These are phyloP conservation scores for Dinomys branickii DNA, from an alignment of 2,113 vertebrate species.

Conservation along the genomic window DNA sequence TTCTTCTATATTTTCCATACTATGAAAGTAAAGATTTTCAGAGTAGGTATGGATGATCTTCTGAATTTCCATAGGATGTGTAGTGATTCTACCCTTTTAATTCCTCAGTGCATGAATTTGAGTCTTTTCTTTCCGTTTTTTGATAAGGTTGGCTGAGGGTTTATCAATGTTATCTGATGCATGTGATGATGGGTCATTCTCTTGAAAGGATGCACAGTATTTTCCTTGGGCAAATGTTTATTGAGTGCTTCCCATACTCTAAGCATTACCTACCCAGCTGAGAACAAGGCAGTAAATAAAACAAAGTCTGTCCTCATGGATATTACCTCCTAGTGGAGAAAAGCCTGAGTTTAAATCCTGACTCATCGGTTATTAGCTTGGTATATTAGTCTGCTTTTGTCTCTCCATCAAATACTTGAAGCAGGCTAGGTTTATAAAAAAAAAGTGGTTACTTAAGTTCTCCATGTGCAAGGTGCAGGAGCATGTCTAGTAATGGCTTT, in stretches of 20 bases:
- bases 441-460: not conserved
- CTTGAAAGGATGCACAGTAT: constrained; percentile 13
- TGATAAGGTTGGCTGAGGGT: too few relatives aligned
- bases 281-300: not conserved
- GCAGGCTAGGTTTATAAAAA: not conserved
- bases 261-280: not conserved
- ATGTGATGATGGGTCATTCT: not conserved
- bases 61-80: too few relatives aligned
- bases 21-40: too few relatives aligned
- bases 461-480: not conserved
- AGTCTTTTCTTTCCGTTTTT: too few relatives aligned
- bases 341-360: constrained; percentile 8
- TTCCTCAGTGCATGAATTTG: too few relatives aligned
- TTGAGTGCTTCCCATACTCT: not conserved
- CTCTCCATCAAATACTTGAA: not conserved
- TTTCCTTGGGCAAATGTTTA: constrained; percentile 4
- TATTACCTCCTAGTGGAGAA: not conserved
- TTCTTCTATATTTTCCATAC: too few relatives aligned
- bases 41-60: too few relatives aligned
- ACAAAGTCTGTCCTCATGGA: not conserved
- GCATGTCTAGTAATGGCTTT: not conserved
- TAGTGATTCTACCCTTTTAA: too few relatives aligned
- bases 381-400: not conserved
- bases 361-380: not conserved
- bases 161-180: not conserved